These are phyloP conservation scores for Ophioninae sp. DNA, from an alignment of 2,888 invertebrate species.

Conservation along the genomic window DNA sequence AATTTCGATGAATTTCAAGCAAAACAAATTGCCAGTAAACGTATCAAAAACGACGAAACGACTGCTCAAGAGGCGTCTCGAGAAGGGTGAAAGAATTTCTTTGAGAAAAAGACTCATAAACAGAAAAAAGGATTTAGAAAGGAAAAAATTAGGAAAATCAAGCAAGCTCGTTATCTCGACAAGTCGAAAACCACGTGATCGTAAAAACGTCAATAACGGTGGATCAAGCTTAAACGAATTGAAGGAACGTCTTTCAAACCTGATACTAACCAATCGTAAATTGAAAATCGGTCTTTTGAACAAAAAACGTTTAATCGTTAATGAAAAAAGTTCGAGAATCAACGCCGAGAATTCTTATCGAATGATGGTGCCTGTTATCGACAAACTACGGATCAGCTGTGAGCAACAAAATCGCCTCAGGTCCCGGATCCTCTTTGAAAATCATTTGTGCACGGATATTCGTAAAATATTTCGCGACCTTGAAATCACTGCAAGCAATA, in stretches of 20 bases:
- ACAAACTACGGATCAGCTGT: conserved; percentile 61
- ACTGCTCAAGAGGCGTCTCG: conserved; percentile 61
- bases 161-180: background rate
- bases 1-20: conserved; percentile 62
- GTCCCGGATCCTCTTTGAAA: conserved; percentile 53
- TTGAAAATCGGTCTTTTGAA: conserved; percentile 59
- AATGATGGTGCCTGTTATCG: conserved; percentile 59
- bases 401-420: conserved; percentile 50
- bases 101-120: conserved; percentile 39
- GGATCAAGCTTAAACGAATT: conserved; percentile 44
- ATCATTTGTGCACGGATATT: conserved; percentile 59
- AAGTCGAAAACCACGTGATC: background rate
- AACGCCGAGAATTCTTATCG: conserved; percentile 64
- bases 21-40: conserved; percentile 63
- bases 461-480: conserved; percentile 62
- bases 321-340: conserved; percentile 60
- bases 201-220: conserved; percentile 17
- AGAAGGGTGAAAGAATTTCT: conserved; percentile 46
- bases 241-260: conserved; percentile 45
- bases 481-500: conserved; percentile 35
- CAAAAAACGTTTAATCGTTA: conserved; percentile 53
- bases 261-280: conserved; percentile 61
- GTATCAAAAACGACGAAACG: conserved; percentile 52
- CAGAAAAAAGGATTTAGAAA: conserved; percentile 31
- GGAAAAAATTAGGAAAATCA: background rate